These are phyloP conservation scores for Tuta absoluta DNA, from an alignment of 2,888 invertebrate species.

Conservation along the genomic window DNA sequence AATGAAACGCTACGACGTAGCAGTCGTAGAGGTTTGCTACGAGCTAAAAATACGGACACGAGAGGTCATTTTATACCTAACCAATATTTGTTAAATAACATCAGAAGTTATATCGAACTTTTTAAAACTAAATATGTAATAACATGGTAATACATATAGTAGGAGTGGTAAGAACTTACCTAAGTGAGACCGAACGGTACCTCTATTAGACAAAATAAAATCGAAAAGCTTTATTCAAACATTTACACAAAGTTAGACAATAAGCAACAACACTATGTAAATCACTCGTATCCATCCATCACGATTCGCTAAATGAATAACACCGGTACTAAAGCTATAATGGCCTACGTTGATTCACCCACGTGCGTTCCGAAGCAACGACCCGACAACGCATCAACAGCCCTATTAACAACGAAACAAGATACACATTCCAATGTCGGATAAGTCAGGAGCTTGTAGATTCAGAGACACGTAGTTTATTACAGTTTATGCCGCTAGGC, in stretches of 20 bases:
- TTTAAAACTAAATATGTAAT: no score
- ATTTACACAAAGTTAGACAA: constrained; percentile 1
- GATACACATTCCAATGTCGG: constrained; percentile 42
- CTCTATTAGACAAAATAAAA: not conserved
- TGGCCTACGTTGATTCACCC: constrained; percentile 63
- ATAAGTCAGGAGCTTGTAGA: constrained; percentile 36
- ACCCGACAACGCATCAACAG: constrained; percentile 10
- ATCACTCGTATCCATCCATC: constrained; percentile 58
- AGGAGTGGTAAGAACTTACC: not conserved
- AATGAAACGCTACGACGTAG: not conserved
- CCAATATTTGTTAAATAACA: no score
- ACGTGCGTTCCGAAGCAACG: constrained; percentile 51
- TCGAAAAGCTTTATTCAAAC: not conserved
- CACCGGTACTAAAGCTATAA: constrained; percentile 67
- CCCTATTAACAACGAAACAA: constrained; percentile 41
- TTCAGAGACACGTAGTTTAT: constrained; percentile 62
- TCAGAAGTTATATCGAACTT: no score
- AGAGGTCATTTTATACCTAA: not conserved
- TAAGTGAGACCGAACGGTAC: not conserved
- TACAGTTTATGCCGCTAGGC: constrained; percentile 62
- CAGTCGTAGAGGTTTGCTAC: not conserved
- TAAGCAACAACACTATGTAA: constrained; percentile 42
- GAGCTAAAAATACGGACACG: not conserved
- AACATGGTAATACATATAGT: no score
- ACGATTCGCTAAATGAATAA: constrained; percentile 74